Conservation (phyloP, 1,140 invertebrate species). For the Eriocheir sinensis region DNA sequence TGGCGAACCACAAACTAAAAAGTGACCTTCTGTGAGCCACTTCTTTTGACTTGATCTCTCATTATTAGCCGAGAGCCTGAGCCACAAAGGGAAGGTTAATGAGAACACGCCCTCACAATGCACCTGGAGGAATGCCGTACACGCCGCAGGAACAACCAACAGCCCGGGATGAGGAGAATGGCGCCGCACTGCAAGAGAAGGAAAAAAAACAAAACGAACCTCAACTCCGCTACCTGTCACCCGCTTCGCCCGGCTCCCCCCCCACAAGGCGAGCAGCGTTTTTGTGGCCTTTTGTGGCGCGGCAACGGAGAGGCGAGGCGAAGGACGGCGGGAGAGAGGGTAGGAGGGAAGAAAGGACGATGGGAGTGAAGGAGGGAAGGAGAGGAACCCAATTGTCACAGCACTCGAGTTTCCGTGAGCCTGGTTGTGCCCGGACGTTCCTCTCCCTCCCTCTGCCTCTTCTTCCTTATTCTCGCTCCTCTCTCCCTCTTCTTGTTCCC, state of each 20-base stretch:
- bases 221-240: neutral
- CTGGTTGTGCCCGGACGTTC: neutral
- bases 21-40: neutral
- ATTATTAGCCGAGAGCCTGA: neutral
- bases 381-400: constrained; percentile 23
- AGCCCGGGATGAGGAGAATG: neutral
- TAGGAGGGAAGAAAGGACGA: neutral
- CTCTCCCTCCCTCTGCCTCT: too few species aligned
- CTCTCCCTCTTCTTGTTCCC: neutral
- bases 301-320: neutral
- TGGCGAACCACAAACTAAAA: too few species aligned
- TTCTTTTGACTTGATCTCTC: constrained; percentile 23
- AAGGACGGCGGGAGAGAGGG: neutral
- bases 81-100: neutral
- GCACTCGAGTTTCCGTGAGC: constrained; percentile 9
- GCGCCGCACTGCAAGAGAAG: neutral
- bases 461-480: too few species aligned
- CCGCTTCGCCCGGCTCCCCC: neutral
- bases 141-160: neutral
- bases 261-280: neutral
- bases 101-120: neutral
- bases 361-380: neutral
- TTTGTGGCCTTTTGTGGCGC: neutral
- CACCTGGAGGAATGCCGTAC: constrained; percentile 11
- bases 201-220: neutral